Evolutionary conservation across 2,113 vertebrate genomes (phyloP), one percentile per base, ranked within the genome.

Genomic region (Notarius quadriscutis): DNA sequence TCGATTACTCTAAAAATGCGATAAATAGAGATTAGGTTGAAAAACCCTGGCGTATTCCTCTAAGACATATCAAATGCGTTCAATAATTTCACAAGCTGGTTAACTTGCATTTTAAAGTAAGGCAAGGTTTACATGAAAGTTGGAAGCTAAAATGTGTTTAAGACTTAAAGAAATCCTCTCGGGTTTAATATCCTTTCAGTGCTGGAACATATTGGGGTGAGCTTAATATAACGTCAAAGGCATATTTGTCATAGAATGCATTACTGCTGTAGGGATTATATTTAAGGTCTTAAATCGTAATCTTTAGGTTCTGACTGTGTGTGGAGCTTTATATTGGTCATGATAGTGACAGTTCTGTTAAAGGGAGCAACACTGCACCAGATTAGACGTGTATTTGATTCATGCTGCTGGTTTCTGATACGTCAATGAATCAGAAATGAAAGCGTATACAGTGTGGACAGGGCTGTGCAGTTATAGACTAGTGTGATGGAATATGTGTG

Each of bases 181-280:
- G 18, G 27, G 55, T 60, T 81, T 81, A 58, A 81, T 48, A 58
- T 81, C 34, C n/a, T 48, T 58, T 81, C 30, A 48, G 79, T 34
- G 79, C 79, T 5, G 57, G 57, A 41, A 81, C 30, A 69, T 84
- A 22, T 69, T 71, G 48, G 63, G 1, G 7, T 79, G 34, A 80
- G 78, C 53, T 84, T 71, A 69, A 69, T 55, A 84, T 69, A 84
- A 55, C 63, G 25, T 71, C 82, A 53, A 69, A 69, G n/a, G 50
- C 50, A 86, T 79, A 65, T 65, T 77, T 86, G 41, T 79, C 58
- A 86, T 53, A 63, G 72, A 65, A 7, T 34, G 60, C 84, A 79
- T 65, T 20, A 78, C 17, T 41, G n/a, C 53, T 57, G 1, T 14
- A 65, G 60, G 74, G 74, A 86, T 86, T 79, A 63, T 6, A n/a